phyloP scores from a whole-genome alignment of 2,888 invertebrate species.

The Priapulus caudatus region DNA sequence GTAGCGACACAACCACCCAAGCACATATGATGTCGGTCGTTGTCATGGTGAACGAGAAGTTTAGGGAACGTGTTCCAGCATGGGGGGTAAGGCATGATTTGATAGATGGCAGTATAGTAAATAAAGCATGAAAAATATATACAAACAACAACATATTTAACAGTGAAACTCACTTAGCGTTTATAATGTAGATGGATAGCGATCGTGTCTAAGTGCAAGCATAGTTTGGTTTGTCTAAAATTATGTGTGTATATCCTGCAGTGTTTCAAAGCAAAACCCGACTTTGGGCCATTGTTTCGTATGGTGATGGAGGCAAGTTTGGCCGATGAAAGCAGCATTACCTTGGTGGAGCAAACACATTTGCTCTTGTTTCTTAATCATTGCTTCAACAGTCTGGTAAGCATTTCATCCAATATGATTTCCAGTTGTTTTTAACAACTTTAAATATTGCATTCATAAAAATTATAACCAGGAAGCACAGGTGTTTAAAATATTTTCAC shows the following conservation, averaged over 20 bases:
- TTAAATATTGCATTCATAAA: too few species aligned
- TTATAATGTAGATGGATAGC: too few species aligned
- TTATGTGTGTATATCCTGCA: conserved; percentile 34
- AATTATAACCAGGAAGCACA: too few species aligned
- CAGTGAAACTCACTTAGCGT: background rate
- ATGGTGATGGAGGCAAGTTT: conserved; percentile 48
- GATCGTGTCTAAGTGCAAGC: background rate
- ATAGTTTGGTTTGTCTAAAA: background rate
- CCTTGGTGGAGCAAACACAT: conserved; percentile 61
- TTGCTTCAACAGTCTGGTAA: conserved; percentile 82
- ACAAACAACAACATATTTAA: conserved; percentile 5
- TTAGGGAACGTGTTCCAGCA: conserved; percentile 85
- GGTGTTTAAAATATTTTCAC: too few species aligned
- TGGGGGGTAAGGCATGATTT: conserved; percentile 59
- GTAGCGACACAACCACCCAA: conserved; percentile 56
- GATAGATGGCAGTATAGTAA: conserved; percentile 7
- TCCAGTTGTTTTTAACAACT: too few species aligned
- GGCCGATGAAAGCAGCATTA: conserved; percentile 41
- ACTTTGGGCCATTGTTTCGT: conserved; percentile 38
- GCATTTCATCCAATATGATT: conserved; percentile 19
- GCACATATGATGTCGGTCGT: conserved; percentile 92
- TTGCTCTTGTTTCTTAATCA: conserved; percentile 84
- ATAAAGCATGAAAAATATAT: background rate
- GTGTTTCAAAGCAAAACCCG: conserved; percentile 63
- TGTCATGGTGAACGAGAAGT: conserved; percentile 98